Conservation (phyloP, 2,113 vertebrate genomes). For the Sphaerodactylus townsendi region DNA sequence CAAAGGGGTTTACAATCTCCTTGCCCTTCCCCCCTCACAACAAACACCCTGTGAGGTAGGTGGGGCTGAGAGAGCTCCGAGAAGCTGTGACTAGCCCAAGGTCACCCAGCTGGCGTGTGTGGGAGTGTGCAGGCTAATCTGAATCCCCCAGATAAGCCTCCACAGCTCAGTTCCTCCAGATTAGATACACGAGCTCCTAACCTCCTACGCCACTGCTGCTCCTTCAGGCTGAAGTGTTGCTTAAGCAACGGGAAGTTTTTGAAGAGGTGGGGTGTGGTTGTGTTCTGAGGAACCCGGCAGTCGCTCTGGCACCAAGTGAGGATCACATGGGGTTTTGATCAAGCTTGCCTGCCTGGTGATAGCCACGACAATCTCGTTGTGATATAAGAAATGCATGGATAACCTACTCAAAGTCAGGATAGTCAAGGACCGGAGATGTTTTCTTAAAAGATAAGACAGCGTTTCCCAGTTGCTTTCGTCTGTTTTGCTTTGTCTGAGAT, state of each 20-base stretch:
- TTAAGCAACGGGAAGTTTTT: slow-evolving; percentile 51
- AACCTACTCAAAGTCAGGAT: slow-evolving; percentile 64
- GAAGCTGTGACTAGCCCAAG: too few relatives aligned
- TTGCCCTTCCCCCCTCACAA: too few relatives aligned
- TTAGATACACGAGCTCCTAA: too few relatives aligned
- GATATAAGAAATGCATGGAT: slow-evolving; percentile 60
- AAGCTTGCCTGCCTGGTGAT: slow-evolving; percentile 52
- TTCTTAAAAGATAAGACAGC: slow-evolving; percentile 57
- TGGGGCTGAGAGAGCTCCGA: too few relatives aligned
- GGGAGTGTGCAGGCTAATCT: too few relatives aligned
- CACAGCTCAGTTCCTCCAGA: too few relatives aligned
- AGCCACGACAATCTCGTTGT: slow-evolving; percentile 66
- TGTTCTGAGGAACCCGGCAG: slow-evolving; percentile 53
- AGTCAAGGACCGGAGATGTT: slow-evolving; percentile 42
- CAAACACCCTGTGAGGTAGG: too few relatives aligned
- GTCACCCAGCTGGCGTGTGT: too few relatives aligned
- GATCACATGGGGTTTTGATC: slow-evolving; percentile 58
- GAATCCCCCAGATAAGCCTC: too few relatives aligned
- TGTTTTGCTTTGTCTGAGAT: slow-evolving; percentile 37
- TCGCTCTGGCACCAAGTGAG: slow-evolving; percentile 55
- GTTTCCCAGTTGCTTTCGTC: slow-evolving; percentile 48
- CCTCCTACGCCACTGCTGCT: too few relatives aligned
- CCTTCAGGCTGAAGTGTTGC: too few relatives aligned
- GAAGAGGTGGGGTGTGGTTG: slow-evolving; percentile 53
- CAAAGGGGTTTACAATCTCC: too few relatives aligned